Evolutionary conservation across 2,888 invertebrate genomes (phyloP).

Genomic region (Empis livida): DNA sequence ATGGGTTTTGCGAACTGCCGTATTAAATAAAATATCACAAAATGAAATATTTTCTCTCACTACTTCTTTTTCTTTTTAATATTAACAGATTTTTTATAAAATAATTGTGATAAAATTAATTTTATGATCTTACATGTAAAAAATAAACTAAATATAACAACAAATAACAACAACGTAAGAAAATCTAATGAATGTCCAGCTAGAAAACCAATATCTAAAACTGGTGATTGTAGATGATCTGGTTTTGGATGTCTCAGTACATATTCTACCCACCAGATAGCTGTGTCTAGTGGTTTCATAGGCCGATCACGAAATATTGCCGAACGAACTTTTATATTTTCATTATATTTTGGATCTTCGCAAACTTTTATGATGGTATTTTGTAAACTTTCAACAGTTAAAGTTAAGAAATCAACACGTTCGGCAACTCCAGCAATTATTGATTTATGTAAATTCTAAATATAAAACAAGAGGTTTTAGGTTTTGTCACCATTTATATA

Average conservation of each 20-base stretch:
- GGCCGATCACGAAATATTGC: conserved; percentile 38
- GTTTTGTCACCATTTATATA: no score
- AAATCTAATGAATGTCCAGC: conserved; percentile 37
- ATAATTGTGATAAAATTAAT: no score
- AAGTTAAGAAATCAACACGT: not conserved
- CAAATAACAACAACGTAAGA: conserved; percentile 1
- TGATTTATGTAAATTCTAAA: not conserved
- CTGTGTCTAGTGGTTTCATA: conserved; percentile 40
- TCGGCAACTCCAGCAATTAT: not conserved
- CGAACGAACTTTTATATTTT: conserved; percentile 30
- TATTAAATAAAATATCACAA: no score
- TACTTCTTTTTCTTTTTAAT: no score
- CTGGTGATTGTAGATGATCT: conserved; percentile 36
- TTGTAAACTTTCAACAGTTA: conserved; percentile 5
- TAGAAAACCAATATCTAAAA: conserved; percentile 34
- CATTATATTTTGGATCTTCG: not conserved
- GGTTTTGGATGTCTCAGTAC: conserved; percentile 41
- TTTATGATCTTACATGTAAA: not conserved
- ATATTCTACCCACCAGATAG: conserved; percentile 50
- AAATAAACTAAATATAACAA: not conserved
- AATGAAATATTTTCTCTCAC: no score
- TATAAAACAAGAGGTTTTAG: no score
- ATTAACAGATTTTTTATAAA: no score
- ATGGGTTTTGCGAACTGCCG: no score
- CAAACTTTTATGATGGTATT: conserved; percentile 6